phyloP scores from a whole-genome alignment of 2,113 vertebrate species.

The Corythornis cristatus region DNA sequence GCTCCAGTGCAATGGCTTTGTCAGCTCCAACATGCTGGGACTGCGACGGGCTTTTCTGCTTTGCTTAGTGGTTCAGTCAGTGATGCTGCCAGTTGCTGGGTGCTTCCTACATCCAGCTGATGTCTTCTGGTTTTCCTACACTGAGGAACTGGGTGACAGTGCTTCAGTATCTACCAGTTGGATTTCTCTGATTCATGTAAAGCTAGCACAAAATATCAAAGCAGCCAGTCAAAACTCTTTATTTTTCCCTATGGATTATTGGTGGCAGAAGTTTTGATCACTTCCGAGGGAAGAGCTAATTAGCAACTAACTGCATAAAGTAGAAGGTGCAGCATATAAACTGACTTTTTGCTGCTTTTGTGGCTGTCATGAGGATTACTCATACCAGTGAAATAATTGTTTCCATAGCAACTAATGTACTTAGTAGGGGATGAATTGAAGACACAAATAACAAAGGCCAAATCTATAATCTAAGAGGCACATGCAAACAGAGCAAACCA shows the following conservation, averaged over 20 bases:
- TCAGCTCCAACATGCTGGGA: not conserved
- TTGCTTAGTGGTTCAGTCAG: not conserved
- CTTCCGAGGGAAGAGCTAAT: conserved; percentile 24
- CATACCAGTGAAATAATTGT: conserved; percentile 39
- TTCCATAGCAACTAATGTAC: conserved; percentile 59
- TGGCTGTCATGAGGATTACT: conserved; percentile 26
- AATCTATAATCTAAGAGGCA: not conserved
- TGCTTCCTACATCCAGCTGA: not conserved
- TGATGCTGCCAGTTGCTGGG: not conserved
- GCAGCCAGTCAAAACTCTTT: not conserved
- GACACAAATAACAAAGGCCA: conserved; percentile 45
- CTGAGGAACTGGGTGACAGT: not conserved
- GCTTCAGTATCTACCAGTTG: not conserved
- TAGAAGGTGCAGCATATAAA: not conserved
- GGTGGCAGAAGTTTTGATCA: conserved; percentile 37
- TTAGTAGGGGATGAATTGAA: not conserved
- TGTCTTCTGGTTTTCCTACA: not conserved
- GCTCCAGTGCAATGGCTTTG: not conserved
- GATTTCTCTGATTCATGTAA: not conserved
- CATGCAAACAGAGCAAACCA: not conserved
- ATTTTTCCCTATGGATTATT: not conserved
- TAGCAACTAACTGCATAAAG: conserved; percentile 43
- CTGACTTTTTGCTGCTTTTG: conserved; percentile 42
- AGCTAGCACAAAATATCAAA: conserved; percentile 26
- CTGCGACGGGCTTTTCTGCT: not conserved